Evolutionary conservation across 2,888 invertebrate genomes (phyloP), one percentile per base, ranked within the genome.

Genomic region (Pyralis farinalis): DNA sequence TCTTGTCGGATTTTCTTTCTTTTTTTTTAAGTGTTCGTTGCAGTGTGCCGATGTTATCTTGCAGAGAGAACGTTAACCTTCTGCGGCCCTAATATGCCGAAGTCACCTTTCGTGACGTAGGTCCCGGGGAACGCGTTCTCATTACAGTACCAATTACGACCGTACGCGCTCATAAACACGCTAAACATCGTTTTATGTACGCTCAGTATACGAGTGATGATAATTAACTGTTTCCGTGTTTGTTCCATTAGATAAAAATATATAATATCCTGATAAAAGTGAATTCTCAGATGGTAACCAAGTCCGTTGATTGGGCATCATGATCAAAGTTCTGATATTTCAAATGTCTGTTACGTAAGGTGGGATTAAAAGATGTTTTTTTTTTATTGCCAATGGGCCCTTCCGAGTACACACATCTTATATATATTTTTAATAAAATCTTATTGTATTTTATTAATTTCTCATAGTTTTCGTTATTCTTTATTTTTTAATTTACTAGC

Each of bases 71-170:
- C 37, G 42, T 40, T 31, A 40, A 40, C 37, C 42, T 39, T 36
- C 38, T 42, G 28, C 34, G 9, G 40, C 21, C 11, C 20, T 22
- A 9, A 1, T 20, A 11, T 3, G 21, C 12, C 30, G 40, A 34
- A 39, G 43, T 37, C 31, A 22, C 37, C 27, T 40, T 43, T 47
- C 47, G 47, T 46, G 47, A 20, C 35, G 35, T 31, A 29, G 28
- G 40, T 50, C 43, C 43, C 28, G 10, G 22, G 29, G 36, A 43
- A 37, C 33, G 12, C 34, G 33, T 29, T 29, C 36, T 47, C 46
- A 50, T 46, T 50, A 45, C 44, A 34, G 39, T 34, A 22, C 11
- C 38, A 22, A 32, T 38, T 31, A 38, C 31, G 7, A 12, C 31
- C 22, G n/a, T 32, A 25, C 25, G 3, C 25, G 25, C 7, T 25